A percentile compares a stretch with the other conserved stretches of the same genome.
These are phyloP conservation scores for Telmatochromis sp. DNA, from an alignment of 2,113 vertebrate genomes.

Conservation along the genomic window DNA sequence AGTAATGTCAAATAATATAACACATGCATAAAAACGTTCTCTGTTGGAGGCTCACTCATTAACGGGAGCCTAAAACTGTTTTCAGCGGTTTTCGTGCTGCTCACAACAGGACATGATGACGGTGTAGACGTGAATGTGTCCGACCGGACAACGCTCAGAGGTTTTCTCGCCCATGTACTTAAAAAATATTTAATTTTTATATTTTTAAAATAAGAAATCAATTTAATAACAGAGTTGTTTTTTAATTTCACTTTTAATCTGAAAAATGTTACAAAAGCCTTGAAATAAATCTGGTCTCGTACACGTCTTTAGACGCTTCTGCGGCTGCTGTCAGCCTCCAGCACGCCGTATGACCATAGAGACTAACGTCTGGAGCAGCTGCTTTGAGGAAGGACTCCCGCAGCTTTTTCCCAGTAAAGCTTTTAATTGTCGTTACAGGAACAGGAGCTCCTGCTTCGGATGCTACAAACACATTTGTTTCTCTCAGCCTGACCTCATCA, in stretches of 20 bases:
- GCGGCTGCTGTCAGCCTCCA: background rate
- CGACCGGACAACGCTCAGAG: background rate
- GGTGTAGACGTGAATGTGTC: fast-evolving
- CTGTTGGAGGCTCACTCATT: fast-evolving
- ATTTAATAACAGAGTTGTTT: background rate
- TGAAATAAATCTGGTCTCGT: background rate
- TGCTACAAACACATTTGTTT: background rate
- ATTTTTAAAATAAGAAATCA: background rate
- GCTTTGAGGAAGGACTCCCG: fast-evolving
- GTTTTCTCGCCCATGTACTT: background rate
- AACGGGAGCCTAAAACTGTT: background rate
- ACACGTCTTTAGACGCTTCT: background rate
- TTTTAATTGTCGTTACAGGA: fast-evolving
- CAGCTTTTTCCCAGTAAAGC: background rate
- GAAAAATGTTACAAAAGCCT: background rate
- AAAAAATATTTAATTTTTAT: background rate
- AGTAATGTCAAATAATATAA: background rate
- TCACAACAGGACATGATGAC: no score
- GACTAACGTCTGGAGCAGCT: background rate
- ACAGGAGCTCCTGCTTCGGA: background rate
- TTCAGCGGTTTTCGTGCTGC: no score
- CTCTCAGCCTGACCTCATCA: background rate
- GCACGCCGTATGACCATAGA: background rate
- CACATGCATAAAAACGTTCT: fast-evolving
- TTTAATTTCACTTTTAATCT: background rate